Evolutionary conservation across 2,113 vertebrate species (phyloP).

Genomic region (Monopterus albus): DNA sequence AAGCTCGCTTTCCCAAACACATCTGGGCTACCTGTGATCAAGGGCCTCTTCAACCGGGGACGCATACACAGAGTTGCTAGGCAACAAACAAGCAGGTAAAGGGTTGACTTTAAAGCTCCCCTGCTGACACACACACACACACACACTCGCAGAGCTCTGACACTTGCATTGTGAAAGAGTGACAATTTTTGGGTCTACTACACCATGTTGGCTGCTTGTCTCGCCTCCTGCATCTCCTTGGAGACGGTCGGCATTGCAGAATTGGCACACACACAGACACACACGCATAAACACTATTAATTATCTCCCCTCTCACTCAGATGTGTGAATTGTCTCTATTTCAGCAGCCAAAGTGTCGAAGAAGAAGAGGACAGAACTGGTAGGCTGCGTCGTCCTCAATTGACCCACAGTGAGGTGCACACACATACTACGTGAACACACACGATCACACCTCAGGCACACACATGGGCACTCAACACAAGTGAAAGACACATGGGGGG

Average conservation of each 20-base stretch:
- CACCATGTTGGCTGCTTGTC: constrained; percentile 52
- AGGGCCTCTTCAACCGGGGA: not conserved
- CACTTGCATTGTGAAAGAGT: constrained; percentile 25
- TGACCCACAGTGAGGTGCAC: constrained; percentile 2
- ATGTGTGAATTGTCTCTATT: constrained; percentile 58
- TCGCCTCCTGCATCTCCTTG: constrained; percentile 65
- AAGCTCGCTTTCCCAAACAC: constrained; percentile 8
- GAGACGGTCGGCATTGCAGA: constrained; percentile 54
- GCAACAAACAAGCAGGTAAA: constrained; percentile 55
- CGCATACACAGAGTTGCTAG: constrained; percentile 25
- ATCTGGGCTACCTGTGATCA: constrained; percentile 37
- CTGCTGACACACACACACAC: constrained; percentile 1
- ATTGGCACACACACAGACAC: constrained; percentile 10
- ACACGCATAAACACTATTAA: constrained; percentile 47
- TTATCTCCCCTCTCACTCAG: constrained; percentile 58
- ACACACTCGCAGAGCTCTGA: constrained; percentile 19
- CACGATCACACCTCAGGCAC: not conserved
- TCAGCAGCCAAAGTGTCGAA: constrained; percentile 24
- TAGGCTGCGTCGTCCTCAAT: constrained; percentile 24
- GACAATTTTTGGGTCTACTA: constrained; percentile 52
- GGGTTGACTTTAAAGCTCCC: constrained; percentile 1
- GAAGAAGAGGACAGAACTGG: not conserved
- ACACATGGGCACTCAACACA: constrained; percentile 25
- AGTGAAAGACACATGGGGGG: constrained; percentile 13
- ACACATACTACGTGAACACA: constrained; percentile 8